Evolutionary conservation across 1,140 invertebrate genomes (phyloP).

Genomic region (Musca domestica): DNA sequence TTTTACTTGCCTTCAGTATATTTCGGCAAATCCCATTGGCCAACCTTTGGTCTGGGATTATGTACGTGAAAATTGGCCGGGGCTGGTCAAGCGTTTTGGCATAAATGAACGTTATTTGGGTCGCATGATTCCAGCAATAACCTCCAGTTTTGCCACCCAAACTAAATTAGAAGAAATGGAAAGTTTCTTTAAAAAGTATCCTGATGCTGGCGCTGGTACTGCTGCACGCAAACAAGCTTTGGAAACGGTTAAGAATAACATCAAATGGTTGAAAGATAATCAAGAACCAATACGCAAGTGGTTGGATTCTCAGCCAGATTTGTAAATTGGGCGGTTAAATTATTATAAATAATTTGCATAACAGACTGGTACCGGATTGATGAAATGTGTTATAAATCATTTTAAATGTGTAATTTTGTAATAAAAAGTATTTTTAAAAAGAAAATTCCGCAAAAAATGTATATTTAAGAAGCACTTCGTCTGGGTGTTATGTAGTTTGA

Average conservation of each 20-base stretch:
- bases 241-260: constrained; percentile 77
- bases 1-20: constrained; percentile 66
- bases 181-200: constrained; percentile 74
- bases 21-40: constrained; percentile 73
- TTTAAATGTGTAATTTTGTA: no score
- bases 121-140: constrained; percentile 67
- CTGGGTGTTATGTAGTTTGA: no score
- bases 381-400: no score
- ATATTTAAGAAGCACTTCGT: no score
- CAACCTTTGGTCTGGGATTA: constrained; percentile 78
- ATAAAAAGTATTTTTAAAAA: no score
- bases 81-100: constrained; percentile 73
- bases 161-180: constrained; percentile 75
- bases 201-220: constrained; percentile 81
- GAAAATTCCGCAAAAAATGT: no score
- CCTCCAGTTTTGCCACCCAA: constrained; percentile 66
- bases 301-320: constrained; percentile 52
- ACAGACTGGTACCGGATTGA: no score
- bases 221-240: constrained; percentile 69
- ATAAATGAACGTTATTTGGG: constrained; percentile 81
- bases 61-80: constrained; percentile 71
- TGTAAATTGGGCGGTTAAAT: no score
- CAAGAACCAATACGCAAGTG: constrained; percentile 58
- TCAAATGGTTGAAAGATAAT: constrained; percentile 69
- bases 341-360: no score